Evolutionary conservation across 2,797 vertebrate species (phyloP), one percentile per base, ranked within the genome.

Genomic region (Siniperca scherzeri): DNA sequence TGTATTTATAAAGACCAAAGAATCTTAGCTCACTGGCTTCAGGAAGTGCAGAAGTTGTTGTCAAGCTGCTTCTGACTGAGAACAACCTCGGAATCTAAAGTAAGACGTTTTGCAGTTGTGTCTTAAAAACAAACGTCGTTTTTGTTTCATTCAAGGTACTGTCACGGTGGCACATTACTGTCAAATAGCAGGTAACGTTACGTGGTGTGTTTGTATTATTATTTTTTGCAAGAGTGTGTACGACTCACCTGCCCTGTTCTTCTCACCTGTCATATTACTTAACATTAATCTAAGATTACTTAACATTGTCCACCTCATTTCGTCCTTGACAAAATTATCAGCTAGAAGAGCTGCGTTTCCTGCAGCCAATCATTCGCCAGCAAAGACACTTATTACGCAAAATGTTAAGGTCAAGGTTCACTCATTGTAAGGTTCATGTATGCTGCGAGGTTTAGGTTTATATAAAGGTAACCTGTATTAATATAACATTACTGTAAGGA

Each of bases 11-110:
- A 79, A 76, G n/a, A 90, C 77, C 88, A 68, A 70, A 68, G 83
- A 91, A 81, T 25, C 1, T 46, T 13, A 12, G 25, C 27, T 33
- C 42, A 1, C 12, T 4, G 52, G 27, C 57, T 87, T 46, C 90
- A 91, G 94, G 93, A 94, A 94, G 91, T 85, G 76, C 16, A 78
- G 64, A 78, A 87, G 80, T 86, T 84, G 74, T 57, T 44, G 44
- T 5, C 48, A 50, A 76, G 46, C 60, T 53, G 36, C 65, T 14
- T 0, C 11, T 7, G 33, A 10, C 44, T 22, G 79, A 75, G 11
- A 36, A 14, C 36, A 56, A 16, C 61, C 4, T 67, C 52, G 7
- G 19, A 46, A 52, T 14, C 13, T 3, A 44, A 74, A 74, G 83
- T 69, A 67, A 19, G 61, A 0, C 33, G 11, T 46, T 70, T 30